Base-by-base conservation (phyloP, 1,140 invertebrate species). In the Charaxes varanes region DNA sequence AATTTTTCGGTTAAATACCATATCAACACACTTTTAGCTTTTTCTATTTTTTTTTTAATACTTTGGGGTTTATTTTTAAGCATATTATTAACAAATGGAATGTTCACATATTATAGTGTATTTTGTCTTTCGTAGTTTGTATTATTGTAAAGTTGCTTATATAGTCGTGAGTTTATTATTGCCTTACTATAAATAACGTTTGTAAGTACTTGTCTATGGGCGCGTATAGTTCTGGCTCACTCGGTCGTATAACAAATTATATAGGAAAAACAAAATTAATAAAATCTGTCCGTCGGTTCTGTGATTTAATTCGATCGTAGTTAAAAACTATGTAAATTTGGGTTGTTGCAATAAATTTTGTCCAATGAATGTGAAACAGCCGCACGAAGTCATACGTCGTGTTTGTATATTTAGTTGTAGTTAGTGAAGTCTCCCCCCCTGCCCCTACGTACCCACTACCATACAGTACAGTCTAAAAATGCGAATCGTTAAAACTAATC, bases 331-430 rank as follows among this genome's bases (percentile, higher is more conserved):
- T 46, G 43, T 46, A 55, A 64, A 66, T 68, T 72, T 76, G 74
- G 74, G 74, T 64, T 57, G 74, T 72, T 79, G 74, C 74, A 79
- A 79, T 79, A 76, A 76, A 60, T 53, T 52, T 40, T 47, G n/a
- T n/a, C n/a, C 6, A 18, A 18, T 35, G 10, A 23, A 13, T 16
- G 28, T 21, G 37, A 37, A 43, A 36, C 50, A 46, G 23, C 44
- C 45, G 38, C 14, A 53, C 27, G 40, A 43, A 46, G 26, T 45
- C 30, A 51, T 61, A 62, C 55, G 60, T 62, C 57, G 35, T 45
- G 41, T 63, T 42, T 62, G 33, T 60, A 65, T 59, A 55, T 65
- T 55, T 53, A 63, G 53, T 49, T 51, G 27, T 49, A 45, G 40
- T 16, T 24, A n/a, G n/a, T n/a, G n/a, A n/a, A n/a, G n/a, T n/a